phyloP scores from a whole-genome alignment of 2,888 invertebrate species.

The Philereme transversata region DNA sequence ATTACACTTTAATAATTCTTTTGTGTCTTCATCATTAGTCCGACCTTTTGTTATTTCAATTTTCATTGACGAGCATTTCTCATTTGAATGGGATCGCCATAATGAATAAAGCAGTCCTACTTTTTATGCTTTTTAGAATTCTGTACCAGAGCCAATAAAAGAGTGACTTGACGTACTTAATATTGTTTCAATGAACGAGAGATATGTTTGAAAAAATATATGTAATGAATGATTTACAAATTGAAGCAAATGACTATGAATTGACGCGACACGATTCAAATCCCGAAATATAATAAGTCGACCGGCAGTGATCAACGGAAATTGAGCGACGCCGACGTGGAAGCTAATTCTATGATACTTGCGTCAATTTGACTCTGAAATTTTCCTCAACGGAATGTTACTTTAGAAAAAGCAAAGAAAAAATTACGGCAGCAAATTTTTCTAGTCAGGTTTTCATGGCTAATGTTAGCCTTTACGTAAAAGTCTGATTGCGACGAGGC shows the following conservation, averaged over 20 bases:
- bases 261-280: conserved; percentile 12
- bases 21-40: conserved; percentile 38
- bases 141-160: no score
- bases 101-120: conserved; percentile 38
- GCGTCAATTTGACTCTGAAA: conserved; percentile 37
- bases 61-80: conserved; percentile 33
- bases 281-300: conserved; percentile 25
- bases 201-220: no score
- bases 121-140: conserved; percentile 3
- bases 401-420: conserved; percentile 3
- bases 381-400: conserved; percentile 10
- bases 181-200: no score
- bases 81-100: conserved; percentile 23
- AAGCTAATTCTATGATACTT: conserved; percentile 49
- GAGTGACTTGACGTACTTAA: no score
- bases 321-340: conserved; percentile 41
- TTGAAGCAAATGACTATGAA: conserved; percentile 21
- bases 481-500: no score
- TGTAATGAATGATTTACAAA: conserved; percentile 16
- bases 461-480: no score
- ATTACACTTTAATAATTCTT: conserved; percentile 40
- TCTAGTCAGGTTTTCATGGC: no score
- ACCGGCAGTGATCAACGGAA: conserved; percentile 45
- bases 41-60: conserved; percentile 37
- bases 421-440: no score